phyloP scores from a whole-genome alignment of 2,797 vertebrate genomes.

The Enoplosus armatus region DNA sequence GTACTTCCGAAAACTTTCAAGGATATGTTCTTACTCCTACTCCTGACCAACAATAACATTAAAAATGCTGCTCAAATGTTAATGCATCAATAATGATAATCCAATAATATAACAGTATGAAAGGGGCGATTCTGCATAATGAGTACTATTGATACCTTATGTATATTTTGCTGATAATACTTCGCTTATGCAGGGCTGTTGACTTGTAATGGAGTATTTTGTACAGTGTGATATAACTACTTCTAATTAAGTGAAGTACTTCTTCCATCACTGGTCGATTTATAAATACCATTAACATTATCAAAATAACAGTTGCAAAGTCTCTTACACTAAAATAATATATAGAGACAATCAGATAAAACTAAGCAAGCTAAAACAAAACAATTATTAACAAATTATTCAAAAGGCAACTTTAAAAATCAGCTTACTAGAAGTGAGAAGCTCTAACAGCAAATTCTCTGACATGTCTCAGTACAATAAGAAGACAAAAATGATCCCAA shows the following conservation, averaged over 20 bases:
- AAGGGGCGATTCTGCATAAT: no score
- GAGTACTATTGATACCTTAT: no score
- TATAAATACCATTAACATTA: neutral
- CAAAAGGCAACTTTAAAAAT: no score
- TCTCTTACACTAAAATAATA: neutral
- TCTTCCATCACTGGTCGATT: neutral
- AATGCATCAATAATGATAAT: neutral
- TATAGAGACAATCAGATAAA: neutral
- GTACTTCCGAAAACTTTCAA: neutral
- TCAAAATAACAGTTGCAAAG: neutral
- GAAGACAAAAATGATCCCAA: conserved; percentile 4
- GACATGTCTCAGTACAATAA: neutral
- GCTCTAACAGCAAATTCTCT: neutral
- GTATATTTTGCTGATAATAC: neutral
- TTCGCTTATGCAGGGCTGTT: no score
- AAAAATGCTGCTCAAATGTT: neutral
- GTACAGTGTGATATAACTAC: neutral
- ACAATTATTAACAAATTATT: neutral
- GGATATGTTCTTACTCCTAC: neutral
- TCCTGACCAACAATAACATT: neutral
- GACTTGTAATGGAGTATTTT: no score
- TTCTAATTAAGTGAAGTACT: neutral
- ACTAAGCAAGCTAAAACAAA: neutral
- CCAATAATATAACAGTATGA: neutral
- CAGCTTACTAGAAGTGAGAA: no score